These are phyloP conservation scores for Microplitis deprimator DNA, from an alignment of 2,888 invertebrate genomes.

Conservation along the genomic window DNA sequence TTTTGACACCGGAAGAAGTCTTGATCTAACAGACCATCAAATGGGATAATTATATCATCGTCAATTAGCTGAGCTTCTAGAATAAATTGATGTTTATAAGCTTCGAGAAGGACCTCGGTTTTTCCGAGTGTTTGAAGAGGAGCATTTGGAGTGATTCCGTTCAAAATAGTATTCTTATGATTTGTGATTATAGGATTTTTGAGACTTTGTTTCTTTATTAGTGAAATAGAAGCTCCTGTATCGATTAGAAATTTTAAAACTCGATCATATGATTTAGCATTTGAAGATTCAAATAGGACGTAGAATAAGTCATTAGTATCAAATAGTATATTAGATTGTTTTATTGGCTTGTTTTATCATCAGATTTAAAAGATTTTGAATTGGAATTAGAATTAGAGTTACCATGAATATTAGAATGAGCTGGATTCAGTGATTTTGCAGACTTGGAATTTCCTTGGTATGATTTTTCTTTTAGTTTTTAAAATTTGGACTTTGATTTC, in stretches of 20 bases:
- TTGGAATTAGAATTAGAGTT: too few species aligned
- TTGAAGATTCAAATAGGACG: constrained; percentile 9
- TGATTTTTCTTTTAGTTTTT: too few species aligned
- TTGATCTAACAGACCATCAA: neutral
- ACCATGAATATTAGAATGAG: too few species aligned
- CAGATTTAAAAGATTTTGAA: too few species aligned
- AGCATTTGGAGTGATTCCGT: constrained; percentile 6
- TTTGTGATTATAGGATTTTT: neutral
- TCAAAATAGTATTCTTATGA: neutral
- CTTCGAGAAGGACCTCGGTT: constrained; percentile 24
- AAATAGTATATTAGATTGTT: neutral
- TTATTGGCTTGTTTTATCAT: too few species aligned
- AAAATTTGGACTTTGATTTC: too few species aligned
- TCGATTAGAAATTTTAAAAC: constrained; percentile 33
- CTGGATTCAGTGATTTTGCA: too few species aligned
- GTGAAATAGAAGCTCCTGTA: constrained; percentile 33
- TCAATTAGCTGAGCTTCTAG: constrained; percentile 21
- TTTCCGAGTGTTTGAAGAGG: constrained; percentile 36
- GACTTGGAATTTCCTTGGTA: too few species aligned
- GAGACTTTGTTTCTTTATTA: constrained; percentile 18
- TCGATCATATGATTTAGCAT: constrained; percentile 3
- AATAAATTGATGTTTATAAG: constrained; percentile 9
- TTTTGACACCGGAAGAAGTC: constrained; percentile 20
- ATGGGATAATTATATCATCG: constrained; percentile 18
- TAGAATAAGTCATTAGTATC: constrained; percentile 17